A percentile compares a stretch with the other conserved stretches of the same genome.
Conservation (phyloP, 2,797 vertebrate species). For the Pseudochromis fuscus region DNA sequence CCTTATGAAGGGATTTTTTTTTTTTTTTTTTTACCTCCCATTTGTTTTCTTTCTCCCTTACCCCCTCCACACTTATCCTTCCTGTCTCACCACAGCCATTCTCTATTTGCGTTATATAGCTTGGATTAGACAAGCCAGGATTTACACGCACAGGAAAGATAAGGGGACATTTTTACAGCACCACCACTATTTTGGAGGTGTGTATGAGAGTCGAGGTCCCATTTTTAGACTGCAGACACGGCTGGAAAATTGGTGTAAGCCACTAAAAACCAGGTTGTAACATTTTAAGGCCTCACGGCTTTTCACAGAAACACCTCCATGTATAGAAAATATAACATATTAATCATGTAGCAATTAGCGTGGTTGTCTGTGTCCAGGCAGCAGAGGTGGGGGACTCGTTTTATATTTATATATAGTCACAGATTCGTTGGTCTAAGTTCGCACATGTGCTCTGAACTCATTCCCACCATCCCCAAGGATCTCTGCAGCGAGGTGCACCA, state of each 20-base stretch:
- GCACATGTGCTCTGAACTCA: background rate
- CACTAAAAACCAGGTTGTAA: conserved; percentile 74
- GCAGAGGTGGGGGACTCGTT: background rate
- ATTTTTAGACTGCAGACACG: conserved; percentile 75
- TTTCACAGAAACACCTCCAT: conserved; percentile 72
- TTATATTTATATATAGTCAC: conserved; percentile 34
- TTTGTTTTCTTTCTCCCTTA: conserved; percentile 47
- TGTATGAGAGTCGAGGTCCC: conserved; percentile 43
- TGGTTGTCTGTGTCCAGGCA: conserved; percentile 31
- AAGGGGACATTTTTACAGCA: conserved; percentile 81
- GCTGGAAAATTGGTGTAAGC: conserved; percentile 81
- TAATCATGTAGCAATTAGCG: conserved; percentile 68
- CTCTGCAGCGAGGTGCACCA: too few species aligned
- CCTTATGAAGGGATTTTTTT: conserved; percentile 42
- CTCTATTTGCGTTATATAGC: conserved; percentile 56
- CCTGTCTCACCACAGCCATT: conserved; percentile 64
- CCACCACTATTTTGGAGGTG: conserved; percentile 65
- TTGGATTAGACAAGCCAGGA: conserved; percentile 67
- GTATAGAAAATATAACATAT: conserved; percentile 63
- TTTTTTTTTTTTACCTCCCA: conserved; percentile 17
- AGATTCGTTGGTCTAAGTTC: background rate
- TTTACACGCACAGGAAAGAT: conserved; percentile 81
- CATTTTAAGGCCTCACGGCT: conserved; percentile 74
- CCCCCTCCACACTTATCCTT: conserved; percentile 37
- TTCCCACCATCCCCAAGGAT: too few species aligned